A percentile compares a stretch with the other conserved stretches of the same genome.
These are phyloP conservation scores for Dromococcyx pavoninus DNA, from an alignment of 2,797 vertebrate genomes.

Conservation along the genomic window DNA sequence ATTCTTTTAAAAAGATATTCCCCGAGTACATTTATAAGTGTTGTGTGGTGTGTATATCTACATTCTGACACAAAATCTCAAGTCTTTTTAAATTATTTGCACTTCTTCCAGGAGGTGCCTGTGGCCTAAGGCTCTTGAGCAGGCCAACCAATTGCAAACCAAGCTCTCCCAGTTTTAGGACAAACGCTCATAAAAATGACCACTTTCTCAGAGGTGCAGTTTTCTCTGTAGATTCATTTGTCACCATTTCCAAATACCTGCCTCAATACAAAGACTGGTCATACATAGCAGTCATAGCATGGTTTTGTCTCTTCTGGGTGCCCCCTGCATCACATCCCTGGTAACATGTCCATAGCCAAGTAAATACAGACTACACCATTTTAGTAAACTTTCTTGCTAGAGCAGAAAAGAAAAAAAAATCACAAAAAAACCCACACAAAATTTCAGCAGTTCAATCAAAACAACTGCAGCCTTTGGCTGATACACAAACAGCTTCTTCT, in stretches of 20 bases:
- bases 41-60: neutral
- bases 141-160: neutral
- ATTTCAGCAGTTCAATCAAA: neutral
- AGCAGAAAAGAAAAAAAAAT: neutral
- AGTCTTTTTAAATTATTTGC: neutral
- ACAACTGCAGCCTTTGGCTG: neutral
- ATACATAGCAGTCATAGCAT: rapidly evolving
- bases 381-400: neutral
- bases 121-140: neutral
- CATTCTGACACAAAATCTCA: neutral
- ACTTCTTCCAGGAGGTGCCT: neutral
- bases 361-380: neutral
- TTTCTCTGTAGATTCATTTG: neutral
- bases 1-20: neutral
- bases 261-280: neutral
- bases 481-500: neutral
- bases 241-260: neutral
- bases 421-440: neutral
- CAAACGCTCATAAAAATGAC: neutral
- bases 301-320: neutral
- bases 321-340: rapidly evolving
- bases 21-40: neutral
- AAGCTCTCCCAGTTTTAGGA: neutral
- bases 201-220: neutral
- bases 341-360: neutral